Base-by-base conservation (phyloP, 2,113 vertebrate species). In the Uria lomvia region DNA sequence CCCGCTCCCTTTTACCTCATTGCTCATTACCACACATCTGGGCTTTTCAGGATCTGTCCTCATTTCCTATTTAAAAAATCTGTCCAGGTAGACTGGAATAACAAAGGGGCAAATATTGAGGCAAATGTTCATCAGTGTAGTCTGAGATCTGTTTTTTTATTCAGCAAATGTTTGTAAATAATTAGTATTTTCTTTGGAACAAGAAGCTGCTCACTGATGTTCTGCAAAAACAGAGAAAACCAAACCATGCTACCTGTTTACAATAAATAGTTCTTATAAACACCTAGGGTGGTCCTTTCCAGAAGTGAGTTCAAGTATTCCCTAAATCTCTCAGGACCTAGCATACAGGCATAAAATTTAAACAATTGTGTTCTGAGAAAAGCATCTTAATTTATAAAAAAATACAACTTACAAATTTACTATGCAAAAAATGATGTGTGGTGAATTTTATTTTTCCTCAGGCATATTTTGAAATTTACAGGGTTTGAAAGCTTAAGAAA, bases 401-500 rank as follows among this genome's bases (percentile, higher is more conserved):
- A 27, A n/a, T 72, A 56, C 2, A 8, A 47, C 83, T 78, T 75
- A 79, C 38, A 97, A 97, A 96, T 95, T 95, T 95, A 23, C 60
- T 87, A 55, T 90, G 72, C 78, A 95, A 91, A 92, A 96, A 79
- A 68, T 23, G 8, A 52, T 86, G 40, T 82, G 75, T 86, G 71
- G 55, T 79, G 92, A 96, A 91, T 96, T 97, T 97, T 62, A 89
- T 90, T 95, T 95, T 78, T 96, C 94, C 83, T 92, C 62, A 32
- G 96, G 90, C 83, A 21, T 94, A 92, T 94, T 97, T 96, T 92
- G 90, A 97, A 97, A 95, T 95, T 60, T 93, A 78, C 66, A 78
- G 85, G 45, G 65, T 95, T 97, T 93, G 76, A 67, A 97, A 97
- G 63, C 84, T 92, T 95, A 95, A 98, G 93, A 93, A 97, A 97